Evolutionary conservation across 2,888 invertebrate genomes (phyloP).

Genomic region (Subacronicta megacephala): DNA sequence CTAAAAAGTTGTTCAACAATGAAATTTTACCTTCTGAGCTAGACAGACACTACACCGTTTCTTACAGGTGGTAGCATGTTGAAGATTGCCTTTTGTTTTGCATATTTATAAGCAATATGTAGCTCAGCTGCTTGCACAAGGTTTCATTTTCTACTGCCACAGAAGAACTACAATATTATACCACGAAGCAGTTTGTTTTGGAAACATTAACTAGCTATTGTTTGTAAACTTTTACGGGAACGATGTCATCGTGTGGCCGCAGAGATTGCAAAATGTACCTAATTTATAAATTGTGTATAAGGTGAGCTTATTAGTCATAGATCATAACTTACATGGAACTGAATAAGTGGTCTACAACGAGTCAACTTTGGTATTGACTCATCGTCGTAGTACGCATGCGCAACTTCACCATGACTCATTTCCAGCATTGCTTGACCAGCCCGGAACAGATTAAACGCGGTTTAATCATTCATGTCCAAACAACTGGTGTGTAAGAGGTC

Average conservation of each 20-base stretch:
- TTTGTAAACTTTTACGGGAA: slow-evolving; percentile 46
- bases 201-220: slow-evolving; percentile 43
- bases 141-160: slow-evolving; percentile 3
- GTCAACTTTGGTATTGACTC: slow-evolving; percentile 70
- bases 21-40: too few relatives aligned
- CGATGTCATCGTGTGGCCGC: slow-evolving; percentile 22
- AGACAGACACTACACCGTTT: too few relatives aligned
- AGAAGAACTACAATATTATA: slow-evolving; percentile 16
- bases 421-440: slow-evolving; percentile 32
- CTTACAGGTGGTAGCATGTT: background rate
- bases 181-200: slow-evolving; percentile 33
- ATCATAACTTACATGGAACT: slow-evolving; percentile 58
- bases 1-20: too few relatives aligned
- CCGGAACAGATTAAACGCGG: slow-evolving; percentile 46
- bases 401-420: slow-evolving; percentile 63
- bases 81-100: background rate
- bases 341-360: slow-evolving; percentile 58
- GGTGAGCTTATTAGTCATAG: slow-evolving; percentile 56
- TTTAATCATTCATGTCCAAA: slow-evolving; percentile 42
- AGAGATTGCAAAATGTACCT: slow-evolving; percentile 19
- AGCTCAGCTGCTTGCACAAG: background rate
- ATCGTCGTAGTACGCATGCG: slow-evolving; percentile 75
- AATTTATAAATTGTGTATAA: slow-evolving; percentile 3
- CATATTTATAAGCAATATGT: background rate
- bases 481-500: slow-evolving; percentile 42